Percentiles rank a stretch among this genome's conserved stretches.
phyloP scores from a whole-genome alignment of 2,888 invertebrate genomes.

The Caenorhabditis sulstoni region DNA sequence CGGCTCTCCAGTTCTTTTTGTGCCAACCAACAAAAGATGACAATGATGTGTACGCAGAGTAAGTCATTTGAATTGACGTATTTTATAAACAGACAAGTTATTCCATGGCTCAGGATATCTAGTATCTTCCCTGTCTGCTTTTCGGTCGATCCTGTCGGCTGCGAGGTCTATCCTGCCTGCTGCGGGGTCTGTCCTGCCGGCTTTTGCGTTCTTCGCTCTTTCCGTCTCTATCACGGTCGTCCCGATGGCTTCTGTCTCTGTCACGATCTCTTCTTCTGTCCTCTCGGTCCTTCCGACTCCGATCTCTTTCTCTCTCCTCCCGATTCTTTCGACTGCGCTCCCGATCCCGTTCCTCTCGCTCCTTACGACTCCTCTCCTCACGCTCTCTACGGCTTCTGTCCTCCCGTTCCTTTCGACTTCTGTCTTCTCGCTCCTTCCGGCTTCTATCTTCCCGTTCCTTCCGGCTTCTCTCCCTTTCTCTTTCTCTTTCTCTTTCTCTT shows the following conservation, averaged over 20 bases:
- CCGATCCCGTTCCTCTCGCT: conserved; percentile 3
- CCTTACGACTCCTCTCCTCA: conserved; percentile 14
- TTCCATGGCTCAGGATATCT: background rate
- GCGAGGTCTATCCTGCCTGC: conserved; percentile 10
- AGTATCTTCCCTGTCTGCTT: conserved; percentile 21
- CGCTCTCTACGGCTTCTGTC: conserved; percentile 15
- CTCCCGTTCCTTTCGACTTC: conserved; percentile 17
- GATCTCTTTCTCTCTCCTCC: conserved; percentile 15
- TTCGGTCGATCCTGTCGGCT: background rate
- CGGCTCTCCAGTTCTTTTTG: conserved; percentile 97
- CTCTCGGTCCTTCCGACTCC: conserved; percentile 14
- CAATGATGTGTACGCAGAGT: conserved; percentile 85
- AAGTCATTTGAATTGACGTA: conserved; percentile 41
- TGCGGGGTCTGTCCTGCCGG: conserved; percentile 13
- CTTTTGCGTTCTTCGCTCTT: conserved; percentile 9
- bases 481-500: conserved; percentile 7
- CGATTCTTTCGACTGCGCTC: background rate
- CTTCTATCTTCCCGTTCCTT: conserved; percentile 26
- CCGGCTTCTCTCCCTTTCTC: background rate
- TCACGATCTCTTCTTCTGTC: conserved; percentile 5
- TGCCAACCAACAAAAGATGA: conserved; percentile 97
- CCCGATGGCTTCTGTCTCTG: conserved; percentile 6
- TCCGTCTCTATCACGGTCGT: conserved; percentile 7
- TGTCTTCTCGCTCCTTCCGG: conserved; percentile 7
- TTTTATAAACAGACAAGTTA: conserved; percentile 10